Conservation (phyloP, 1,140 invertebrate genomes). For the Scaptomyza hsui region DNA sequence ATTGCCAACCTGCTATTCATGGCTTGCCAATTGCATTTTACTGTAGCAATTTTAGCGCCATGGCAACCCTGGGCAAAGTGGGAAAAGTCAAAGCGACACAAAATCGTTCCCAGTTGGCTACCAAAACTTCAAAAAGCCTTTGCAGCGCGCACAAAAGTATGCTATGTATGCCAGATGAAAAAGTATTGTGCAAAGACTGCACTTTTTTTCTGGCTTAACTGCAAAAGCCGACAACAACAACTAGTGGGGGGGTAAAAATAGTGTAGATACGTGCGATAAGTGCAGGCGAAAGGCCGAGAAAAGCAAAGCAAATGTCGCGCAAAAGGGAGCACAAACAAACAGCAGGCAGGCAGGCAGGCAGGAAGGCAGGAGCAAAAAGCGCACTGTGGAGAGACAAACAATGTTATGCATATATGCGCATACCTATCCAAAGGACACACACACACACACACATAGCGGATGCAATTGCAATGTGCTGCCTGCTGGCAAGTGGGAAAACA, state of each 20-base stretch:
- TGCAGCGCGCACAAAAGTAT: conserved; percentile 51
- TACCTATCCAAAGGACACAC: conserved; percentile 9
- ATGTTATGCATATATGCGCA: neutral
- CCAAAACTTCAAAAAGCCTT: conserved; percentile 11
- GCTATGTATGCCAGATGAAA: conserved; percentile 63
- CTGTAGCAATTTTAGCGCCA: conserved; percentile 4
- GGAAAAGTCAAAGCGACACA: conserved; percentile 12
- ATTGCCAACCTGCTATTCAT: neutral
- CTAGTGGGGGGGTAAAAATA: conserved; percentile 39
- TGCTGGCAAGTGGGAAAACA: conserved; percentile 68
- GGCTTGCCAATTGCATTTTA: neutral
- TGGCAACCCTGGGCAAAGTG: conserved; percentile 52
- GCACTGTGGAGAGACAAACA: conserved; percentile 36
- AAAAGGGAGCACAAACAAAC: conserved; percentile 35
- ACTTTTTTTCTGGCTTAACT: conserved; percentile 50
- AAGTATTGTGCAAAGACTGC: conserved; percentile 49
- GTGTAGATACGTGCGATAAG: conserved; percentile 73
- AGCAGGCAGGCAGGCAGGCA: conserved; percentile 46
- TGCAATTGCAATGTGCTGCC: conserved; percentile 63
- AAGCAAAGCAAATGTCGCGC: conserved; percentile 41
- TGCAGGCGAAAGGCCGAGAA: conserved; percentile 52
- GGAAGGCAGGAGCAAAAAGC: conserved; percentile 44
- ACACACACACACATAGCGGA: conserved; percentile 24
- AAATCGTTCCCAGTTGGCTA: conserved; percentile 22
- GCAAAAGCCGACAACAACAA: conserved; percentile 40